Evolutionary conservation across 2,888 invertebrate species (phyloP), one percentile per base, ranked within the genome.

Genomic region (Pammene fasciana): DNA sequence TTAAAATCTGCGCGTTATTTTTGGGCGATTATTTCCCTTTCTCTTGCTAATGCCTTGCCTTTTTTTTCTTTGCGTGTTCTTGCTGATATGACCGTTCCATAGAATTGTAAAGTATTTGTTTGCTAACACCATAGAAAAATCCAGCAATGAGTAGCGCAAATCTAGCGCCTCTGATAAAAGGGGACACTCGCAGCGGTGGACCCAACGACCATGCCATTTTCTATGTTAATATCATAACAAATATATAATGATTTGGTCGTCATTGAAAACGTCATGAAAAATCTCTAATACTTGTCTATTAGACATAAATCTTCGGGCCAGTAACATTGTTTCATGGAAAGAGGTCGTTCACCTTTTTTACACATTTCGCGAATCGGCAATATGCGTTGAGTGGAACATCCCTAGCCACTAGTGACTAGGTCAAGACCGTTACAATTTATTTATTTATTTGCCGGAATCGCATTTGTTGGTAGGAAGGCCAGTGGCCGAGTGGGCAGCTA

Each of bases 401-500:
- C 79, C 76, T 80, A 79, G 57, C 73, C 68, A 57, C 71, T 65
- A 68, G 72, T 78, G 75, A 93, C 90, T 93, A 92, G 89, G 89
- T 90, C 90, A 90, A 90, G 90, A 90, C 75, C 78, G 79, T 80
- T 77, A 76, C 72, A 78, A 82, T 79, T 79, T 82, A 84, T 85
- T 84, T 83, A 76, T 75, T 86, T 84, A 70, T 83, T 82, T 82
- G 77, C 77, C 78, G 76, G 79, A 85, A 82, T 85, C 78, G 78
- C 79, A 79, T 82, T 78, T 79, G 77, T 80, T 73, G 71, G 74
- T 76, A 77, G 84, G 87, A 89, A 91, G 89, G 89, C 89, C 89
- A 88, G 86, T 93, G 89, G 87, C 92, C 90, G 91, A 92, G 87
- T 81, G 79, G 76, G 73, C 86, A 86, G 92, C 95, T 95, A 95